Evolutionary conservation across 1,140 invertebrate species (phyloP), one percentile per base, ranked within the genome.

Genomic region (Melanaphis sacchari): DNA sequence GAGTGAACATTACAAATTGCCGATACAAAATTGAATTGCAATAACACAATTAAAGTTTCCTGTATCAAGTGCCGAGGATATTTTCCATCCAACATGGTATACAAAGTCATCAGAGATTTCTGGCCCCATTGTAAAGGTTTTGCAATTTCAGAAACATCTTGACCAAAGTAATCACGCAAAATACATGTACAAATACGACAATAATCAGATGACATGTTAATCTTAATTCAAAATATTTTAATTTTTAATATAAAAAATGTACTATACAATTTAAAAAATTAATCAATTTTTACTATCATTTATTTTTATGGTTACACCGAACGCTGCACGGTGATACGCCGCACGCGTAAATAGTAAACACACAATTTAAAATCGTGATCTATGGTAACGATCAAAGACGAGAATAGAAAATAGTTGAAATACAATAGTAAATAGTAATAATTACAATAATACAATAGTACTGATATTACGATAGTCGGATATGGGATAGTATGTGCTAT

Each of bases 21-120:
- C 9, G 91, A 85, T 18, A 93, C 76, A 54, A 93, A 93, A 93
- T 93, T 84, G 81, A 93, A 93, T n/a, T 93, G 91, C 9, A 93
- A 52, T 43, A 93, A 85, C 21, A 93, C 36, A n/a, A 93, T n/a
- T 40, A 93, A 22, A 22, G 91, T 84, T 54, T 93, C 91, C n/a
- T 93, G 91, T 21, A 93, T 52, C 36, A 54, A 21, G n/a, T 84
- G 76, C 0, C 81, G 76, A 66, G 46, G 11, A 54, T 93, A 93
- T 85, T 93, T 93, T 49, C 46, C 91, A 49, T 81, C 91, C 31
- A 93, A 85, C n/a, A 93, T 52, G 4, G 91, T 84, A 52, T 15
- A 40, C 26, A 93, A 85, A 40, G 91, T 93, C 5, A 52, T 52
- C 1, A 93, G 15, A 31, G 91, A 93, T 85, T 93, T 93, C 24